These are phyloP conservation scores for Tipula confusa DNA, from an alignment of 2,888 invertebrate genomes.

Conservation along the genomic window DNA sequence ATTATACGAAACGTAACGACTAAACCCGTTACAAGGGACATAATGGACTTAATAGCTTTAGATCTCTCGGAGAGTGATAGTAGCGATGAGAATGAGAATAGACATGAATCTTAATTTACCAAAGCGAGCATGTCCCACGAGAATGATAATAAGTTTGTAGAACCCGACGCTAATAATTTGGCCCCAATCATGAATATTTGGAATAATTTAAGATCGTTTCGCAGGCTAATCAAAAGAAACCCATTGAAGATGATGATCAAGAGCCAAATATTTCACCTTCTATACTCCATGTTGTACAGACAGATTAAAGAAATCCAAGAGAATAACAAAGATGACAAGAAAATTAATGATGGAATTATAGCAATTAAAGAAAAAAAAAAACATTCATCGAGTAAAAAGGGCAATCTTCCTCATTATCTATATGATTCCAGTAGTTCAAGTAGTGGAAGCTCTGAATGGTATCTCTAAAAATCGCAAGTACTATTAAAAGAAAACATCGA, in stretches of 20 bases:
- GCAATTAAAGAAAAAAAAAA: conserved; percentile 52
- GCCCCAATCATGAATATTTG: conserved; percentile 42
- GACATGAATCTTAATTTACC: conserved; percentile 36
- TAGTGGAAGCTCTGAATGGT: conserved; percentile 61
- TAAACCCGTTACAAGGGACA: conserved; percentile 55
- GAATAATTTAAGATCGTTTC: conserved; percentile 45
- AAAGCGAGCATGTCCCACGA: conserved; percentile 44
- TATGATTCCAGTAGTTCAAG: conserved; percentile 72
- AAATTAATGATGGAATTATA: conserved; percentile 39
- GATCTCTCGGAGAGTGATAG: conserved; percentile 83
- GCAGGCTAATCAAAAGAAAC: conserved; percentile 35
- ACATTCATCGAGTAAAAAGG: conserved; percentile 47
- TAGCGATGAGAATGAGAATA: conserved; percentile 61
- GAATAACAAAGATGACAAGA: conserved; percentile 52
- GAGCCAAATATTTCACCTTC: conserved; percentile 38
- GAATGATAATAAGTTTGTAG: conserved; percentile 42
- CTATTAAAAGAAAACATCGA: conserved; percentile 50
- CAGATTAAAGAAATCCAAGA: conserved; percentile 42
- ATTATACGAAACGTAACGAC: conserved; percentile 35
- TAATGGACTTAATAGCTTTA: conserved; percentile 70
- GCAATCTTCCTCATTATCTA: conserved; percentile 50
- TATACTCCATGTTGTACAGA: conserved; percentile 54
- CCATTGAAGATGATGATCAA: conserved; percentile 35
- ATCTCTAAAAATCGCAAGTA: conserved; percentile 52
- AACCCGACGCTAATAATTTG: conserved; percentile 38